Conservation (phyloP, 1,140 invertebrate species). For the Hirudo medicinalis region DNA sequence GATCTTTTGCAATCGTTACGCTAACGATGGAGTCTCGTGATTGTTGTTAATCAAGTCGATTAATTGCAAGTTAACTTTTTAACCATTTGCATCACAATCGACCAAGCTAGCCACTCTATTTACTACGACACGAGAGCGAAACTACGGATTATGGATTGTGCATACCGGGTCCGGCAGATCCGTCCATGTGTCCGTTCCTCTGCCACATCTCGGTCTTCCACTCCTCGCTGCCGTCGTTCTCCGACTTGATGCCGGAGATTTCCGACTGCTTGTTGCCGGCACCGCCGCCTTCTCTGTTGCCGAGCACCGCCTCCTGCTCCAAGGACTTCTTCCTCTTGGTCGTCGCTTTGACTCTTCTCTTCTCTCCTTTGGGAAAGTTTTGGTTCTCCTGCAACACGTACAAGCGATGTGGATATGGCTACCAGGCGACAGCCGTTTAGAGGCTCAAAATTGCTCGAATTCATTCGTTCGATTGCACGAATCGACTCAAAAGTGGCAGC, state of each 20-base stretch:
- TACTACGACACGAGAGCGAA: no score
- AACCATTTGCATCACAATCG: no score
- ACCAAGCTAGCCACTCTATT: no score
- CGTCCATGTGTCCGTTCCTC: slow-evolving; percentile 8
- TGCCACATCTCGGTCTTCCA: slow-evolving; percentile 12
- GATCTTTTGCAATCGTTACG: no score
- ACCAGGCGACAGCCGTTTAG: no score
- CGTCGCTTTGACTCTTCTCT: slow-evolving; percentile 1
- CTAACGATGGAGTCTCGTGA: no score
- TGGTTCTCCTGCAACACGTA: neutral
- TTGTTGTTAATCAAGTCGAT: no score
- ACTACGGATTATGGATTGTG: neutral
- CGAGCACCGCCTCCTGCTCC: neutral
- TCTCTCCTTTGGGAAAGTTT: slow-evolving; percentile 9
- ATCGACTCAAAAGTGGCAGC: no score
- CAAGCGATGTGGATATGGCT: no score
- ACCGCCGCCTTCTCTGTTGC: neutral
- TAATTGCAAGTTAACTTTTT: no score
- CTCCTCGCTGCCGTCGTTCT: neutral
- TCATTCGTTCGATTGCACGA: no score
- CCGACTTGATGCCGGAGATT: neutral
- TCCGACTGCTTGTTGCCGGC: neutral
- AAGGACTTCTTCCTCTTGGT: neutral
- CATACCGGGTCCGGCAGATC: neutral
- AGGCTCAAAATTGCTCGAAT: no score